Evolutionary conservation across 2,797 vertebrate species (phyloP).

Genomic region (Thalassophryne amazonica): DNA sequence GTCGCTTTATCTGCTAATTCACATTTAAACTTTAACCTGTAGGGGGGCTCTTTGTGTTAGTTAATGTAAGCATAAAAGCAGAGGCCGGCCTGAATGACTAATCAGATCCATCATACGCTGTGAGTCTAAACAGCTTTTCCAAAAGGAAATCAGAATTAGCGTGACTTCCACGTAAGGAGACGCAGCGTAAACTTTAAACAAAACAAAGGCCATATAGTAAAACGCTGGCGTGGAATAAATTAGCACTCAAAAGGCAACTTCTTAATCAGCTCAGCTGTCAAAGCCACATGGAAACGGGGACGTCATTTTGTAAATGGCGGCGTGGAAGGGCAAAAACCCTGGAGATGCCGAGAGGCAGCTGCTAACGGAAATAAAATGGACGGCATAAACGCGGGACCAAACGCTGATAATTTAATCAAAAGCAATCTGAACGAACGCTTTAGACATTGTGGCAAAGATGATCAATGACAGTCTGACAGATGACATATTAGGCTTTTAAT

Average conservation of each 20-base stretch:
- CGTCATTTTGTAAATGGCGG: constrained; percentile 64
- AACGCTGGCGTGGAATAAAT: constrained; percentile 75
- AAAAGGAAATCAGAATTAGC: constrained; percentile 86
- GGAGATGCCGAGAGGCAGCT: constrained; percentile 46
- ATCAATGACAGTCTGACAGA: constrained; percentile 67
- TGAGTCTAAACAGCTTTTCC: constrained; percentile 88
- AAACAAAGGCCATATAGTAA: constrained; percentile 71
- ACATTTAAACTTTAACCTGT: constrained; percentile 99
- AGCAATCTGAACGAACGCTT: constrained; percentile 52
- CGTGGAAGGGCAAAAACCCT: constrained; percentile 47
- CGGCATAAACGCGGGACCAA: constrained; percentile 57
- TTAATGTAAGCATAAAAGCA: constrained; percentile 97
- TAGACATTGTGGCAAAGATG: constrained; percentile 47
- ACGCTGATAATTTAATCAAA: constrained; percentile 62
- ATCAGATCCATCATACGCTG: constrained; percentile 99
- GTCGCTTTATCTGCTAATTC: constrained; percentile 97
- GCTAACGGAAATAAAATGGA: constrained; percentile 48
- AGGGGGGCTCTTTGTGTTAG: constrained; percentile 97
- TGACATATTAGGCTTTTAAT: constrained; percentile 77
- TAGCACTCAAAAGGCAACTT: constrained; percentile 77
- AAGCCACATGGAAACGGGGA: constrained; percentile 59
- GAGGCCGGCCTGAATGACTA: constrained; percentile 88
- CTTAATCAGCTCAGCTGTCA: constrained; percentile 80
- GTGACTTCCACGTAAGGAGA: constrained; percentile 79
- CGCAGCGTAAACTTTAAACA: constrained; percentile 62